Evolutionary conservation across 64 coral and sea anemone species (phyloP).

Genomic region (Anthopleura sola): DNA sequence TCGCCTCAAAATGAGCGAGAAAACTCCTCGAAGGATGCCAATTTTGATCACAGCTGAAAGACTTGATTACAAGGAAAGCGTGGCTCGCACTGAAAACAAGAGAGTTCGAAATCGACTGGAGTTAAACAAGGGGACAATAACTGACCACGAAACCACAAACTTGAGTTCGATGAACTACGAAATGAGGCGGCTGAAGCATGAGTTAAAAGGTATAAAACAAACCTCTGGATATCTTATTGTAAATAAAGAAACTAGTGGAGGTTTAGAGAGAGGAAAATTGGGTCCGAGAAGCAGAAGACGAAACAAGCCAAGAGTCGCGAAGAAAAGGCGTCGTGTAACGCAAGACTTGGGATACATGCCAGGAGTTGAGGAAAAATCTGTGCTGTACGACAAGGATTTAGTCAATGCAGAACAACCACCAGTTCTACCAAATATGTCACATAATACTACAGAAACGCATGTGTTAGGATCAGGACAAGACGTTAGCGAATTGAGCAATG

Average conservation of each 20-base stretch:
- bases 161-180: conserved; percentile 72
- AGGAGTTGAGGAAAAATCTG: not conserved
- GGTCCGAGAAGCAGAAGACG: not conserved
- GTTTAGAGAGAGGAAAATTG: not conserved
- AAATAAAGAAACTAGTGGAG: conserved; percentile 1
- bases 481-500: not conserved
- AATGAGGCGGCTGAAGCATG: conserved; percentile 59
- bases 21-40: conserved; percentile 24
- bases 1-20: conserved; percentile 54
- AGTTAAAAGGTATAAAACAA: conserved; percentile 65
- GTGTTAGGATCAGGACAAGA: not conserved
- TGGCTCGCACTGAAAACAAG: conserved; percentile 74
- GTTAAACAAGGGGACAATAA: conserved; percentile 47
- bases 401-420: not conserved
- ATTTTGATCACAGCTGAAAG: conserved; percentile 48
- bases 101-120: conserved; percentile 58
- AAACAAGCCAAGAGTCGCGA: conserved; percentile 10
- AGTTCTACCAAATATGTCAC: not conserved
- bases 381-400: not conserved
- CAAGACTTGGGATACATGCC: not conserved
- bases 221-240: conserved; percentile 50
- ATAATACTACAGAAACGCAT: not conserved
- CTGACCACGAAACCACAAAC: conserved; percentile 52
- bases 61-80: conserved; percentile 76
- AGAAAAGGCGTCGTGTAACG: conserved; percentile 2